Evolutionary conservation across 2,888 invertebrate species (phyloP).

Genomic region (Ophion slaviceki): DNA sequence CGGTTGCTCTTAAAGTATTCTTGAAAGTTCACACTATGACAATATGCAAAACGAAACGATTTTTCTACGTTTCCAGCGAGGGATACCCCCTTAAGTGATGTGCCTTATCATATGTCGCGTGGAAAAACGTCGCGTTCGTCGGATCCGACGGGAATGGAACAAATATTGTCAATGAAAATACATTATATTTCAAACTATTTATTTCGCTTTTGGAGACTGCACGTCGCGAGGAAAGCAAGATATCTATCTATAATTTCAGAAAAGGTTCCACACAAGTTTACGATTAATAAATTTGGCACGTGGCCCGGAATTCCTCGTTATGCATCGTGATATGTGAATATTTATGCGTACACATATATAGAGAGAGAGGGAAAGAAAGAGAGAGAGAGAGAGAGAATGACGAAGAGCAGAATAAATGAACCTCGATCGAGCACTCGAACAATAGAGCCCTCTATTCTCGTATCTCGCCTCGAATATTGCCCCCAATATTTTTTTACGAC

Average conservation of each 20-base stretch:
- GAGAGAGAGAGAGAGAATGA: too few relatives aligned
- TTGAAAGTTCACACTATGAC: too few relatives aligned
- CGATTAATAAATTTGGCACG: not conserved
- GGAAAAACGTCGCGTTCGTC: not conserved
- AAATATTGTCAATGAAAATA: not conserved
- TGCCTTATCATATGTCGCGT: too few relatives aligned
- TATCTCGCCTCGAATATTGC: slow-evolving; percentile 9
- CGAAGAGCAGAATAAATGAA: not conserved
- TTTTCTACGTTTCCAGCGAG: too few relatives aligned
- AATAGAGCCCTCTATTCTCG: slow-evolving; percentile 43
- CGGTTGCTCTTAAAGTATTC: too few relatives aligned
- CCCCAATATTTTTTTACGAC: slow-evolving; percentile 18
- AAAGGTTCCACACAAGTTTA: not conserved
- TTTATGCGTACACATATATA: not conserved
- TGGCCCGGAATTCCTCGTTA: not conserved
- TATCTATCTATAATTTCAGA: not conserved
- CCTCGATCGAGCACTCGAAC: slow-evolving; percentile 33
- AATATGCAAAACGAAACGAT: too few relatives aligned
- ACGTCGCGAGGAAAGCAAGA: too few relatives aligned
- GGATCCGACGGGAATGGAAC: not conserved
- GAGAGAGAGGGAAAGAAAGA: not conserved
- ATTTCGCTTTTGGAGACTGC: too few relatives aligned
- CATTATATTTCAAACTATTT: too few relatives aligned
- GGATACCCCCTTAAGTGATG: too few relatives aligned
- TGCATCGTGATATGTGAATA: not conserved